A percentile compares a stretch with the other conserved stretches of the same genome.
These are phyloP conservation scores for Myiopsitta monachus DNA, from an alignment of 2,113 vertebrate genomes.

Conservation along the genomic window DNA sequence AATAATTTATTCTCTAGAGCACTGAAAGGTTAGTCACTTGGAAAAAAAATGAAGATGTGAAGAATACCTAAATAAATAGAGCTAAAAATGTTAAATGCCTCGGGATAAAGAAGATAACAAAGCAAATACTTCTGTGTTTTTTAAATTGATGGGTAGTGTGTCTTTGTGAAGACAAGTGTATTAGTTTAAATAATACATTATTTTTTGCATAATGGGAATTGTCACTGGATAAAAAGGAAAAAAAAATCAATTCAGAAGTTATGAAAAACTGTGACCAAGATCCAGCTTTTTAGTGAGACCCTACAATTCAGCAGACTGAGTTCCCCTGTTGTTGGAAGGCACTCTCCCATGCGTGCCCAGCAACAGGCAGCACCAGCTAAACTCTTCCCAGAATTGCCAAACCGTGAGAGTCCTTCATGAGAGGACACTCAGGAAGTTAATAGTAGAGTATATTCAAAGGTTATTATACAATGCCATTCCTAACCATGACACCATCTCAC, in stretches of 20 bases:
- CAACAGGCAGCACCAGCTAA: background rate
- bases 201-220: background rate
- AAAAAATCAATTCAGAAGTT: background rate
- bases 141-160: background rate
- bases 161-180: background rate
- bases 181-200: background rate
- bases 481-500: background rate
- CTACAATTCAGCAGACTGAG: background rate
- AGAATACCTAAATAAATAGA: background rate
- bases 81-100: background rate
- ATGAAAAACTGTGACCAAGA: background rate
- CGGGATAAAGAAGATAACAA: background rate
- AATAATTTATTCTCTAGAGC: constrained; percentile 1
- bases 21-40: constrained; percentile 7
- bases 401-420: accelerated
- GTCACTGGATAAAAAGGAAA: background rate
- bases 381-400: background rate
- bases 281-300: background rate
- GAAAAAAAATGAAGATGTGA: background rate
- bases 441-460: background rate
- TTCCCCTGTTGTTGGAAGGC: background rate
- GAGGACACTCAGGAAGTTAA: background rate
- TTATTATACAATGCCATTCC: background rate
- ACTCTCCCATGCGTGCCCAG: accelerated
- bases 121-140: background rate